phyloP scores from a whole-genome alignment of 2,113 vertebrate species.

The Rallus limicola region DNA sequence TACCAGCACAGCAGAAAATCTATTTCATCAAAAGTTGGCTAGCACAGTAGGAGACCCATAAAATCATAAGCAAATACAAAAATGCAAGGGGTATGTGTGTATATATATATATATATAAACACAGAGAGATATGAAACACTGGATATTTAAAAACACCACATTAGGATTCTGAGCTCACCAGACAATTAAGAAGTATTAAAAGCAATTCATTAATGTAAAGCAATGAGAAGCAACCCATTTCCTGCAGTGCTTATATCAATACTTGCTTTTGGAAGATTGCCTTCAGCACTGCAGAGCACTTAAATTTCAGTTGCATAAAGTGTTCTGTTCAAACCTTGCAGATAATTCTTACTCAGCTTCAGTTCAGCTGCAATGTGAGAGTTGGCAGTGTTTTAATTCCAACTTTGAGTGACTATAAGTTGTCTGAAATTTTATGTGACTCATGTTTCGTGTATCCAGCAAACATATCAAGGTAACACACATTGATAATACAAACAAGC shows the following conservation, averaged over 20 bases:
- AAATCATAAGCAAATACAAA: not conserved
- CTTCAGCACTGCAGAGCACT: not conserved
- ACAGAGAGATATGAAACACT: not conserved
- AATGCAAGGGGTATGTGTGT: not conserved
- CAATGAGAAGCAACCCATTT: not conserved
- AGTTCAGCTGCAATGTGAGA: not conserved
- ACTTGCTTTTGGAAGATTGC: not conserved
- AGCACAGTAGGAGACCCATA: not conserved
- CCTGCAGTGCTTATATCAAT: not conserved
- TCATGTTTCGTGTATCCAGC: not conserved
- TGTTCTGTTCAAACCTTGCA: not conserved
- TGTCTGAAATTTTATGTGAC: not conserved
- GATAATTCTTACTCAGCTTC: not conserved
- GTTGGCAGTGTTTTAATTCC: not conserved
- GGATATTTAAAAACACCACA: not conserved
- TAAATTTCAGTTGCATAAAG: not conserved
- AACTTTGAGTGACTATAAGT: not conserved
- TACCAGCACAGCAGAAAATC: not conserved
- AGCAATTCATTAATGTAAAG: constrained; percentile 35
- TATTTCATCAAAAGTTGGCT: not conserved
- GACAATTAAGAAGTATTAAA: constrained; percentile 32
- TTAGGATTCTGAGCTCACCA: not conserved
- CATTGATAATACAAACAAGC: not conserved
- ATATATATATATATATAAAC: too few species aligned
- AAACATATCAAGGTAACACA: not conserved